A percentile compares a stretch with the other conserved stretches of the same genome.
Conservation (phyloP, 1,140 invertebrate genomes). For the Bathynomus jamesi region DNA sequence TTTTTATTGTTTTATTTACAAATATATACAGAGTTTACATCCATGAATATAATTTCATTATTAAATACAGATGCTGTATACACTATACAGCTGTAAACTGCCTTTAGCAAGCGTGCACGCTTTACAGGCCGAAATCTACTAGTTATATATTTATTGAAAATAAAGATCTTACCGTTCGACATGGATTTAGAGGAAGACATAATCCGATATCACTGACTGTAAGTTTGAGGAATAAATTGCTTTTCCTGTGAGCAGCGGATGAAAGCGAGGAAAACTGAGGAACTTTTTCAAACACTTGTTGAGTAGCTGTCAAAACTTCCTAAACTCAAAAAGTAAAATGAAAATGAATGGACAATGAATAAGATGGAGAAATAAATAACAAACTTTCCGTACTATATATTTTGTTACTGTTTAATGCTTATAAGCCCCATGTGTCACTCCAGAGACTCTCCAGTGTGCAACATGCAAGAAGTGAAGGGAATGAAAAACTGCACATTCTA, state of each 20-base stretch:
- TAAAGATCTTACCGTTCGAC: slow-evolving; percentile 40
- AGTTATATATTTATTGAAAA: no score
- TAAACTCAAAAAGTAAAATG: slow-evolving; percentile 4
- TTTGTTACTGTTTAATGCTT: background rate
- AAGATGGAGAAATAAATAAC: background rate
- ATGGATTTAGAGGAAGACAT: slow-evolving; percentile 81
- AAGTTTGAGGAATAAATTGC: slow-evolving; percentile 84
- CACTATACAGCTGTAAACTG: no score
- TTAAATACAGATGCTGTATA: no score
- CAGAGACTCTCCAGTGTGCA: no score
- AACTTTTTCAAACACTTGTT: slow-evolving; percentile 66
- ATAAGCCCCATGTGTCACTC: no score
- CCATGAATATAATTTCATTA: no score
- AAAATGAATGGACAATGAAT: slow-evolving; percentile 4
- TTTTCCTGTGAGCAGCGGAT: slow-evolving; percentile 58
- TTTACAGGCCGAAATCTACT: no score
- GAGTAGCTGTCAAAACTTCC: slow-evolving; percentile 72
- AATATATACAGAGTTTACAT: no score
- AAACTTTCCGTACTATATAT: background rate
- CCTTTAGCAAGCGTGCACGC: no score
- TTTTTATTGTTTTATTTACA: no score
- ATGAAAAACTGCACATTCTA: no score
- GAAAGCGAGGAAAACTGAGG: slow-evolving; percentile 65
- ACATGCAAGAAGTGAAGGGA: no score
- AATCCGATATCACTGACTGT: slow-evolving; percentile 96